Evolutionary conservation across 2,888 invertebrate species (phyloP), one percentile per base, ranked within the genome.

Genomic region (Drosophila cracens): DNA sequence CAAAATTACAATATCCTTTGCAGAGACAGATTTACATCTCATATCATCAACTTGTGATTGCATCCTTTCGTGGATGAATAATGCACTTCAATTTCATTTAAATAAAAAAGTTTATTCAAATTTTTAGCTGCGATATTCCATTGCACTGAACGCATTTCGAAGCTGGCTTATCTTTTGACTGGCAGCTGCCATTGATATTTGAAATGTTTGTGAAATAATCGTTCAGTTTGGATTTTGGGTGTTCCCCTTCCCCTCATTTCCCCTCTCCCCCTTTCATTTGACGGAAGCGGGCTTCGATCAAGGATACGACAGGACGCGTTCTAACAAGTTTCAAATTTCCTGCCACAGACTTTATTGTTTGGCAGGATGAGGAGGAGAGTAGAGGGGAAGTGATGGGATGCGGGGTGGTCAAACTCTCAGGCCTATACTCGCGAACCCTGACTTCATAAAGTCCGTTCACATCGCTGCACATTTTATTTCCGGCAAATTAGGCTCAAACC

Each of bases 401-500:
- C 18, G 40, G 4, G 2, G 1, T 25, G 46, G 46, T 25, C 46
- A 46, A 25, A 25, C 25, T 48, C 27, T n/a, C 4, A 7, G 2
- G 61, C 48, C 56, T 64, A 71, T 70, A 71, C 79, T 70, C 70
- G 70, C 69, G 65, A 58, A 29, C 60, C 60, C 76, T 79, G 83
- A 83, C 81, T 85, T 76, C 76, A 64, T 76, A 87, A 82, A 76
- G 71, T 65, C 72, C 71, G 46, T 70, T 76, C 89, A 87, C 89
- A 84, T 87, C 81, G 84, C 81, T 88, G 84, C 84, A 87, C 87
- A 87, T 87, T 87, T 87, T 87, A 87, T 88, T 87, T 87, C 87
- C 89, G 87, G 84, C 81, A 86, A 87, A 87, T 87, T 89, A 89
- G 87, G 81, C 79, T 80, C 74, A 72, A 76, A 31, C 43, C 52